Base-by-base conservation (phyloP, 2,888 invertebrate species). In the Elmis aenea region DNA sequence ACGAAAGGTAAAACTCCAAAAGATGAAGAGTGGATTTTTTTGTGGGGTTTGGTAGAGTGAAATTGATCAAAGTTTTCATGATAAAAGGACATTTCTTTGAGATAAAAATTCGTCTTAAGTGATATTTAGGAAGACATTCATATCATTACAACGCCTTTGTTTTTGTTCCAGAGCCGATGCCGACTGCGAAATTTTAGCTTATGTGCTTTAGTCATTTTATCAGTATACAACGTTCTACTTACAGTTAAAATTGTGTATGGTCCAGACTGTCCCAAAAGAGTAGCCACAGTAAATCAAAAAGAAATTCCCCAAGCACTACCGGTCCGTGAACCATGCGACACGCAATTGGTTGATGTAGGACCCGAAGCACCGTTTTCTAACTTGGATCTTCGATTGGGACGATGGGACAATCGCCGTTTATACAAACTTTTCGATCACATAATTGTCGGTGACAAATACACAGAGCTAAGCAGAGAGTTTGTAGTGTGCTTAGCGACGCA, bases 401-500 rank as follows among this genome's bases (percentile, higher is more conserved):
- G 85, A 46, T 87, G 85, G 84, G 89, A 89, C 50, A 74, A 76
- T 39, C 74, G 78, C 8, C 72, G 80, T 10, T 63, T 80, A 8
- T 87, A 79, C 61, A 81, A 79, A 54, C 73, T 82, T 50, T 86
- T 81, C 62, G 88, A 89, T 61, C 80, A 82, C 54, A 79, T 80
- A 0, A 61, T 81, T 1, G 74, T 81, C 0, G 89, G 89, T 1
- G 77, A 79, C 2, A 68, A 74, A 41, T 89, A 79, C 54, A 65
- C 72, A 0, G 73, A 76, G 11, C 55, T 81, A 3, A 81, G 79
- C 8, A 63, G 72, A n/a, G 64, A 67, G 8, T 74, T 74, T 37
- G 68, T 69, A 10, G 82, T 85, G 8, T 86, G 86, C 52, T 66
- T 92, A 38, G 90, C 91, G 0, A 90, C 90, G 0, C 90, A 92